phyloP scores from a whole-genome alignment of 37 sponge, comb jelly and placozoan genomes.

The Crambe crambe region DNA sequence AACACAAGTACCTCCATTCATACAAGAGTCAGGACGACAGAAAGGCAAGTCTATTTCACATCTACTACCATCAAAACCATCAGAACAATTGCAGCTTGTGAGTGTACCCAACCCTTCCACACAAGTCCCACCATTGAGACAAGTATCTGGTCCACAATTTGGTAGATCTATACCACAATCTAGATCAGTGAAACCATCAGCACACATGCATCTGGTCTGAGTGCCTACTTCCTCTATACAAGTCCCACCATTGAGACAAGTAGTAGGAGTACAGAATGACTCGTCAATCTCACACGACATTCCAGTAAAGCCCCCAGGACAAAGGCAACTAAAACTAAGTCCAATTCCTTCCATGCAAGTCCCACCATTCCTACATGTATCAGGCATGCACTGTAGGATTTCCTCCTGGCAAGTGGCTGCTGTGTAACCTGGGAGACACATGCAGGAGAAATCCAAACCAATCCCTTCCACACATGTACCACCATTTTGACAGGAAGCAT shows the following conservation, averaged over 20 bases:
- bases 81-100: slow-evolving; percentile 27
- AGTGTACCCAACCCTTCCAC: slow-evolving; percentile 37
- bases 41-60: slow-evolving; percentile 18
- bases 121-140: slow-evolving; percentile 69
- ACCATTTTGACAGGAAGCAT: slow-evolving; percentile 34
- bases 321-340: neutral
- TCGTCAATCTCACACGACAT: slow-evolving; percentile 11
- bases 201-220: neutral
- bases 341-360: slow-evolving; percentile 56
- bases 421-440: slow-evolving; percentile 39
- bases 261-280: neutral
- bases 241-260: slow-evolving; percentile 37
- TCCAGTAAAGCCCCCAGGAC: slow-evolving; percentile 24
- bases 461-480: slow-evolving; percentile 50
- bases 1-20: slow-evolving; percentile 55
- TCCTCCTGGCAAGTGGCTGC: slow-evolving; percentile 45
- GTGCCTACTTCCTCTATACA: slow-evolving; percentile 16
- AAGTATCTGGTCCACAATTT: slow-evolving; percentile 28
- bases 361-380: slow-evolving; percentile 56
- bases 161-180: slow-evolving; percentile 22
- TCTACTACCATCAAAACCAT: slow-evolving; percentile 11
- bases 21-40: slow-evolving; percentile 29
- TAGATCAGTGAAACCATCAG: slow-evolving; percentile 24
- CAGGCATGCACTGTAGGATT: slow-evolving; percentile 19
- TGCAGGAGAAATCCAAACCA: slow-evolving; percentile 27